phyloP scores from a whole-genome alignment of 2,113 vertebrate species.

The Triplophysa siluroides region DNA sequence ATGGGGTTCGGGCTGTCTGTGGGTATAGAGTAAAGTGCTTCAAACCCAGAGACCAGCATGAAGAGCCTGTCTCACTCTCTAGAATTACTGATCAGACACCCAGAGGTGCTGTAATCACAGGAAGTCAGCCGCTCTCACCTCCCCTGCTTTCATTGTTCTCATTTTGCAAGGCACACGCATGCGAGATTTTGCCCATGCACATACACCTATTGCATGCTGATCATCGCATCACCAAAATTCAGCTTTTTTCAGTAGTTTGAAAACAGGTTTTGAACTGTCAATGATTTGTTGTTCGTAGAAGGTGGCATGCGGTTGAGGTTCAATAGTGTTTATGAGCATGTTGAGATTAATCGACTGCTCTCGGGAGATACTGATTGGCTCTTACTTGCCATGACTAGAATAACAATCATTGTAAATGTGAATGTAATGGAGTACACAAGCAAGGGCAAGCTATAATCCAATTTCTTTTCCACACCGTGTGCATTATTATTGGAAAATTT shows the following conservation, averaged over 20 bases:
- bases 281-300: neutral
- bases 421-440: conserved; percentile 14
- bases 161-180: conserved; percentile 11
- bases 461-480: neutral
- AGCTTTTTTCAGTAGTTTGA: no score
- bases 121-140: conserved; percentile 6
- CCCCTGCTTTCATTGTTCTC: conserved; percentile 17
- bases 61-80: conserved; percentile 8
- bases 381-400: conserved; percentile 14
- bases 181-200: neutral
- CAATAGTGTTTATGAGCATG: neutral
- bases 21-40: neutral
- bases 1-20: neutral
- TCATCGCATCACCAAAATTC: neutral
- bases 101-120: neutral
- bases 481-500: conserved; percentile 4
- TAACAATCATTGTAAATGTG: neutral
- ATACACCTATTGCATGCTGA: neutral
- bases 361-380: conserved; percentile 15
- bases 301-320: neutral
- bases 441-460: neutral
- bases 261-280: no score
- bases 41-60: neutral
- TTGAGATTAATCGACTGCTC: neutral
- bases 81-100: conserved; percentile 12